phyloP scores from a whole-genome alignment of 2,797 vertebrate species.

The Argya squamiceps region DNA sequence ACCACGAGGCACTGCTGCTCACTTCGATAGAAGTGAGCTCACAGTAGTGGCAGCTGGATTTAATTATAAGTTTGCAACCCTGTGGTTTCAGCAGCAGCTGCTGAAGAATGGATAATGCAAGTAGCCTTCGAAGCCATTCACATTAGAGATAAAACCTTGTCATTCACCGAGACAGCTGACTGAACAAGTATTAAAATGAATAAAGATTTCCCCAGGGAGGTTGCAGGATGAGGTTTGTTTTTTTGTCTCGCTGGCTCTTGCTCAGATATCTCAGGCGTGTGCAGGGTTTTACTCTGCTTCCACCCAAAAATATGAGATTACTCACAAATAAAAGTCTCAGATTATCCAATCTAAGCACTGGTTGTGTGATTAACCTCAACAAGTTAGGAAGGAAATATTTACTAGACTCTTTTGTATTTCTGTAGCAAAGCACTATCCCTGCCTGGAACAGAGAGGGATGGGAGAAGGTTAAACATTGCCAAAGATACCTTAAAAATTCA shows the following conservation, averaged over 20 bases:
- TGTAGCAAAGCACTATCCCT: neutral
- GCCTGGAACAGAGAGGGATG: neutral
- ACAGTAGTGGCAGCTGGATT: constrained; percentile 76
- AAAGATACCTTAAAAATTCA: neutral
- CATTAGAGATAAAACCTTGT: constrained; percentile 77
- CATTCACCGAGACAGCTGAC: constrained; percentile 73
- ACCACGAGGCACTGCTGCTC: constrained; percentile 60
- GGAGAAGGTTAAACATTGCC: neutral
- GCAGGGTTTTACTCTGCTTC: neutral
- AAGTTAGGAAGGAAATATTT: neutral
- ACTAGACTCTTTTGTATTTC: neutral
- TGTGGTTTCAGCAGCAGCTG: constrained; percentile 76
- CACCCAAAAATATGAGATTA: neutral
- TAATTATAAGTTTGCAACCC: constrained; percentile 77
- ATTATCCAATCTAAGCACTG: neutral
- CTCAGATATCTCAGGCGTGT: constrained; percentile 31
- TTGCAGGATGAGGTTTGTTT: constrained; percentile 34
- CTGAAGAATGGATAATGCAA: constrained; percentile 73
- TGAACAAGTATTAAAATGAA: constrained; percentile 78
- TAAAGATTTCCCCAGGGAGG: constrained; percentile 73
- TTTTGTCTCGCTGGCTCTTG: constrained; percentile 52
- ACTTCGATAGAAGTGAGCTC: constrained; percentile 68
- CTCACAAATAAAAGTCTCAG: neutral
- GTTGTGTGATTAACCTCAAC: neutral
- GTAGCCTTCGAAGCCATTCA: constrained; percentile 75